Evolutionary conservation across 2,113 vertebrate genomes (phyloP).

Genomic region (Tauraco erythrolophus): DNA sequence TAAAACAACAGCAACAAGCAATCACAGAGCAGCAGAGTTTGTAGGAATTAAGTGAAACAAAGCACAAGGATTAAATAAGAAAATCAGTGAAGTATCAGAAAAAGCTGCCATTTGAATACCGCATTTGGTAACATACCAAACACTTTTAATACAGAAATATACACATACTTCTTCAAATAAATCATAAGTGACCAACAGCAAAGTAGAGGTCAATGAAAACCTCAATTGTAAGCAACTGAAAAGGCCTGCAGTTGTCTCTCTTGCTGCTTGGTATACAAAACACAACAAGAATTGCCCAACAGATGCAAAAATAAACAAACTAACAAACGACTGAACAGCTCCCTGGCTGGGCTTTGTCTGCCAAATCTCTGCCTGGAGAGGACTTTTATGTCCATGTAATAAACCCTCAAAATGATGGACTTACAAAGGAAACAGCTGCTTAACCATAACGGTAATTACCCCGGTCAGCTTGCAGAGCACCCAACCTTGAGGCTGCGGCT

Average conservation of each 20-base stretch:
- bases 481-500: background rate
- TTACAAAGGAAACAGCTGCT: conserved; percentile 36
- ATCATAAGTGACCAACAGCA: background rate
- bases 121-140: background rate
- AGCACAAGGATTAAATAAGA: background rate
- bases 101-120: background rate
- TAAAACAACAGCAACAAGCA: background rate
- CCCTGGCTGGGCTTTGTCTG: conserved; percentile 6
- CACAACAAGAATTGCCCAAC: conserved; percentile 25
- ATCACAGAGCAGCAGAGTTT: background rate
- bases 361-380: conserved; percentile 44
- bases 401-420: conserved; percentile 30
- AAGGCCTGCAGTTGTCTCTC: background rate
- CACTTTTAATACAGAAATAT: background rate
- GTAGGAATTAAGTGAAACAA: background rate
- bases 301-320: conserved; percentile 67
- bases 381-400: background rate
- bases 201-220: background rate
- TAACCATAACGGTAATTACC: background rate
- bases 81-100: background rate
- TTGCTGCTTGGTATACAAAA: conserved; percentile 11
- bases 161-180: background rate
- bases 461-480: background rate
- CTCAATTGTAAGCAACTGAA: background rate
- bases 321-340: conserved; percentile 38